Evolutionary conservation across 1,140 invertebrate genomes (phyloP), one percentile per base, ranked within the genome.

Genomic region (Globodera ellingtonae): DNA sequence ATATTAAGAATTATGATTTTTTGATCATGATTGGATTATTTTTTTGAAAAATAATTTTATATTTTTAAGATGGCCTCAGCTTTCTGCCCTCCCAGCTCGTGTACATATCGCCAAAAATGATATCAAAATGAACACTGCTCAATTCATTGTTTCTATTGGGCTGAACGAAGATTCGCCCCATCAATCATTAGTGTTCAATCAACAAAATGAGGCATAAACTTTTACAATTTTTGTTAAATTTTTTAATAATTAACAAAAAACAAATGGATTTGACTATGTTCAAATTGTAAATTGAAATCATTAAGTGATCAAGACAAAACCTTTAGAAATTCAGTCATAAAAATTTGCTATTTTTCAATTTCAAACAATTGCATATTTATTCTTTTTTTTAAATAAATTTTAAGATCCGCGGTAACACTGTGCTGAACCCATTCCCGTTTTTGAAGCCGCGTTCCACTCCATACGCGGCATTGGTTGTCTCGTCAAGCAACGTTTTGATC

Each of bases 401-500:
- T 65, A 24, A 62, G 75, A 77, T 99, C 0, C 91, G 92, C 79
- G 92, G 94, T 44, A 99, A 99, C 90, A 92, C 91, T 80, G 94
- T 98, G 5, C 91, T 91, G n/a, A 95, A 98, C 90, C 93, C 95
- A 0, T 98, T 94, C 78, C 91, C 91, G 9, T 93, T 91, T 79
- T 90, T 99, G 10, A 94, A 94, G 87, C 88, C 91, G 1, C 81
- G 91, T 71, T 90, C 81, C 52, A 81, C 87, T 7, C 87, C 88
- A 5, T 87, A 89, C 75, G 89, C 95, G 94, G 4, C 92, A 94
- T 84, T 96, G 94, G 79, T 92, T 93, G 83, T 96, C 96, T 0
- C 97, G 95, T 94, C 94, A 79, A 89, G 90, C 69, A 98, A 98
- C 89, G 93, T 97, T 0, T 91, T 93, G 67, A 92, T 99, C 4